These are phyloP conservation scores for Sapajus apella DNA, from an alignment of 2,113 vertebrate genomes.

Conservation along the genomic window DNA sequence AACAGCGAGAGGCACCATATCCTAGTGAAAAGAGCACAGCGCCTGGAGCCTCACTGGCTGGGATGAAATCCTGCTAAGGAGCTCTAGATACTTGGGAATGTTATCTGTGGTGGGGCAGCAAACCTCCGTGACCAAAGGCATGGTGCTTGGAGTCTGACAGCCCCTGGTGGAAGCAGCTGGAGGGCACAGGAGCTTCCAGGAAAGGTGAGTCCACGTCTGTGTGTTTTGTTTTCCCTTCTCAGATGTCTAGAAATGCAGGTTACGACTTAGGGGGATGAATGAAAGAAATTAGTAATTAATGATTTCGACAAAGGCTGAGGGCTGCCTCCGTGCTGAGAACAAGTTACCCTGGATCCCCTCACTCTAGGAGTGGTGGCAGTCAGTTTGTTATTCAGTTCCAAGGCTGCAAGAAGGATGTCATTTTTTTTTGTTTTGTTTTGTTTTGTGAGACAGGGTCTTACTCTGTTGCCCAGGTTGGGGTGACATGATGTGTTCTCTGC, in stretches of 20 bases:
- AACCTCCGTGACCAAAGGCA: too few relatives aligned
- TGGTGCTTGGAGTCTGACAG: background rate
- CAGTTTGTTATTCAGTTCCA: background rate
- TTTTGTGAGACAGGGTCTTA: too few relatives aligned
- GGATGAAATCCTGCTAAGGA: background rate
- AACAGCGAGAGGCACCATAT: background rate
- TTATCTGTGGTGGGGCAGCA: background rate
- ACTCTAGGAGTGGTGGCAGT: background rate
- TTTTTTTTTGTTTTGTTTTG: too few relatives aligned
- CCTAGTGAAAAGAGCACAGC: background rate
- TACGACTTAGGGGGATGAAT: background rate
- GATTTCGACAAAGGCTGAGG: background rate
- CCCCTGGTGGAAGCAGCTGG: background rate
- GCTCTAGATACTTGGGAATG: background rate
- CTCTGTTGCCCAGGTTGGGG: background rate
- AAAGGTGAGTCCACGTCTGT: background rate
- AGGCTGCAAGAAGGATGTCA: background rate
- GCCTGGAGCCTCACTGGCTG: background rate
- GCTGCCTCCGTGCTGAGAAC: background rate
- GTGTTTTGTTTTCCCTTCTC: background rate
- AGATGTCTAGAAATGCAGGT: background rate
- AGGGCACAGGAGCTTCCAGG: background rate
- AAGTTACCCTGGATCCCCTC: background rate
- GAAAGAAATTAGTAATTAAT: background rate
- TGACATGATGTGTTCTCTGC: too few relatives aligned